Evolutionary conservation across 2,888 invertebrate genomes (phyloP).

Genomic region (Spicauda simplicius): DNA sequence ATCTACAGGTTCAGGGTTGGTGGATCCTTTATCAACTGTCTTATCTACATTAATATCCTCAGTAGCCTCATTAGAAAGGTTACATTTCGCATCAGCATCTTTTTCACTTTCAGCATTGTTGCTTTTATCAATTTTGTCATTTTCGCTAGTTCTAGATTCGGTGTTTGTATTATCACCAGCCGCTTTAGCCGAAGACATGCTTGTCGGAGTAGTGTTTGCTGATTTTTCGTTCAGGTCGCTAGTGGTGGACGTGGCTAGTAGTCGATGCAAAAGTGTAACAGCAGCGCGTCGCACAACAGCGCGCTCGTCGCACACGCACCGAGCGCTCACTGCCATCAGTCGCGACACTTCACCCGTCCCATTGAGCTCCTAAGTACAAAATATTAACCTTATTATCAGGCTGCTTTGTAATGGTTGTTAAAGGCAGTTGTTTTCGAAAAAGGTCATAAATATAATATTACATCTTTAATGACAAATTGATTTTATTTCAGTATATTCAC

Average conservation of each 20-base stretch:
- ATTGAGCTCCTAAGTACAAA: slow-evolving; percentile 57
- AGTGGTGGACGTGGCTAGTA: slow-evolving; percentile 47
- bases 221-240: not conserved
- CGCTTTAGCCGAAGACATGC: not conserved
- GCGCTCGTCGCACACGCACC: slow-evolving; percentile 72
- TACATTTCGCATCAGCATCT: not conserved
- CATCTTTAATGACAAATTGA: too few relatives aligned
- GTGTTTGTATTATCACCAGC: not conserved
- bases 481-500: too few relatives aligned
- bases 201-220: not conserved
- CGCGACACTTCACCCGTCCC: slow-evolving; percentile 58
- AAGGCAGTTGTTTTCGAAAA: too few relatives aligned
- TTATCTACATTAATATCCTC: not conserved
- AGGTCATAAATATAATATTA: too few relatives aligned
- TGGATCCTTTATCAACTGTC: not conserved
- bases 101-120: not conserved
- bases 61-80: not conserved
- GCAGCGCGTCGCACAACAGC: slow-evolving; percentile 72
- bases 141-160: not conserved
- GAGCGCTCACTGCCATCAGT: slow-evolving; percentile 63
- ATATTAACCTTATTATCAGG: too few relatives aligned
- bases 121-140: not conserved
- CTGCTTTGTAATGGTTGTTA: too few relatives aligned
- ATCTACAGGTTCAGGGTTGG: not conserved
- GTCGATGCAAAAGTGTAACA: slow-evolving; percentile 60